A percentile compares a stretch with the other conserved stretches of the same genome.
Conservation (phyloP, 2,797 vertebrate species). For the Melanotaenia trifasciata region DNA sequence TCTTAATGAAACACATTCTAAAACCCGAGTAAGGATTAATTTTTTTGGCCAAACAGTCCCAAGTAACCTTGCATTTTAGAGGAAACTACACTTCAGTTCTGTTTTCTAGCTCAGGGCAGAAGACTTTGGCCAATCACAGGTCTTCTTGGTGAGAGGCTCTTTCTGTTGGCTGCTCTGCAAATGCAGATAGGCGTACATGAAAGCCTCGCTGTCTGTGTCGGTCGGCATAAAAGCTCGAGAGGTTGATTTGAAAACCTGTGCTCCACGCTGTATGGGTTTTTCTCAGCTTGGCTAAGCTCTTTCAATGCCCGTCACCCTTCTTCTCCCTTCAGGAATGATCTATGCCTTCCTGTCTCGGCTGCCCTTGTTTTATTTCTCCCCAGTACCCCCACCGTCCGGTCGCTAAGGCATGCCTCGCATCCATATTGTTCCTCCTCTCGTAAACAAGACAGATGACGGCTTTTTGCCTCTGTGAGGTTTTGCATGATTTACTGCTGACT, state of each 20-base stretch:
- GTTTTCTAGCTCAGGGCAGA: not conserved
- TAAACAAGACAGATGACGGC: slow-evolving; percentile 78
- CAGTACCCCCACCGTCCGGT: slow-evolving; percentile 37
- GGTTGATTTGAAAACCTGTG: slow-evolving; percentile 23
- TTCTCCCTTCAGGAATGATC: slow-evolving; percentile 45
- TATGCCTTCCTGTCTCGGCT: slow-evolving; percentile 43
- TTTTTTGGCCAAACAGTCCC: not conserved
- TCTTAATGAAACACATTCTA: not conserved
- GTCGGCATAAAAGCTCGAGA: slow-evolving; percentile 14
- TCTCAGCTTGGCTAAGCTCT: slow-evolving; percentile 15
- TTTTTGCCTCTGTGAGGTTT: slow-evolving; percentile 69
- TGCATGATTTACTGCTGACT: slow-evolving; percentile 66
- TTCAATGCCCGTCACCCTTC: slow-evolving; percentile 12
- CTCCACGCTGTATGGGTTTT: slow-evolving; percentile 16
- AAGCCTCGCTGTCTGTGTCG: not conserved
- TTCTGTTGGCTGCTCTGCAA: not conserved
- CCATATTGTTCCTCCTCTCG: slow-evolving; percentile 70
- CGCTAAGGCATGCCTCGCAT: slow-evolving; percentile 61
- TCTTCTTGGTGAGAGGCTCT: not conserved
- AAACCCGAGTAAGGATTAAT: not conserved
- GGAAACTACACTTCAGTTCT: not conserved
- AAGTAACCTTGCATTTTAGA: not conserved
- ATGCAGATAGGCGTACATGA: not conserved
- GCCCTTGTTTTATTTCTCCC: slow-evolving; percentile 54
- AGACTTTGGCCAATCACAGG: not conserved